Conservation (phyloP, 2,888 invertebrate genomes). For the Tribolium freemani region DNA sequence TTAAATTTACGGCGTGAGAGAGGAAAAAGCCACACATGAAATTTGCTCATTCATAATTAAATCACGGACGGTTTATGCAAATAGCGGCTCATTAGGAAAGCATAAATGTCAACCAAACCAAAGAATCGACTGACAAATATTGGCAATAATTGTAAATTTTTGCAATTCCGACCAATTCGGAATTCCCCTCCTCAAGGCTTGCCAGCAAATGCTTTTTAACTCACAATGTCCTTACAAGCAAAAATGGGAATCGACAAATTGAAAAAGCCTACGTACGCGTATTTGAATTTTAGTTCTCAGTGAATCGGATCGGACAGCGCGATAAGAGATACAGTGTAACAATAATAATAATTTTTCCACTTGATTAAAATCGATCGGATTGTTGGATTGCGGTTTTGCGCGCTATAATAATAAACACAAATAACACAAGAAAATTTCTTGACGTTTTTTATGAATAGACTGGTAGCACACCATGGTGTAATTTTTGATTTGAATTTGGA, state of each 20-base stretch:
- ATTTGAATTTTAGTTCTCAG: not conserved
- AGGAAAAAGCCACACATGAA: constrained; percentile 29
- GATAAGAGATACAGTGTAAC: not conserved
- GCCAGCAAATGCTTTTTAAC: not conserved
- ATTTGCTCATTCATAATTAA: not conserved
- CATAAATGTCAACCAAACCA: too few relatives aligned
- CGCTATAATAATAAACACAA: not conserved
- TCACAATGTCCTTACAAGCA: not conserved
- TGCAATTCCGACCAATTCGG: too few relatives aligned
- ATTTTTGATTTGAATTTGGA: not conserved
- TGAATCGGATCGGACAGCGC: not conserved
- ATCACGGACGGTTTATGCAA: too few relatives aligned
- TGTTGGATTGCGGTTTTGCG: not conserved
- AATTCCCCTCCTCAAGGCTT: too few relatives aligned
- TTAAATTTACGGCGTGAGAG: not conserved
- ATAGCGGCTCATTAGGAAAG: too few relatives aligned
- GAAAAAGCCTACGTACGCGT: not conserved
- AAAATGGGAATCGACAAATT: not conserved
- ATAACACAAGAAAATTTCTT: not conserved
- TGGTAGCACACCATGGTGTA: not conserved
- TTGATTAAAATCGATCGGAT: not conserved
- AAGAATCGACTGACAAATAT: too few relatives aligned
- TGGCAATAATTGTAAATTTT: too few relatives aligned
- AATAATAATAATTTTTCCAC: not conserved
- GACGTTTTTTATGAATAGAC: not conserved